These are phyloP conservation scores for Apamea anceps DNA, from an alignment of 2,888 invertebrate genomes.

Conservation along the genomic window DNA sequence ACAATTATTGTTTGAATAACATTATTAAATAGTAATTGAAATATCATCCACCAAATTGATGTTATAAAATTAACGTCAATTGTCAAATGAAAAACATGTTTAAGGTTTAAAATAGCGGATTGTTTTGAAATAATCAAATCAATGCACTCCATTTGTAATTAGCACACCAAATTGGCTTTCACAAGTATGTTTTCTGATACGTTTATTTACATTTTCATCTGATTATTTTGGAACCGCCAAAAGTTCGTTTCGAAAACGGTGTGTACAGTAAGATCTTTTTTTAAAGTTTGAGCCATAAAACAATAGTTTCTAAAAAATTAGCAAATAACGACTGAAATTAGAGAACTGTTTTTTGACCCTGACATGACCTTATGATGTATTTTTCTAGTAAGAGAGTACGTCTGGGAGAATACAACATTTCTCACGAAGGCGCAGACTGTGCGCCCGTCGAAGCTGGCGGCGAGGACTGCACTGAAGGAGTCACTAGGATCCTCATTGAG, in stretches of 20 bases:
- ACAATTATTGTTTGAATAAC: not conserved
- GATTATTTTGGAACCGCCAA: not conserved
- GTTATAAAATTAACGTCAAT: not conserved
- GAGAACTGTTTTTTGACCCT: not conserved
- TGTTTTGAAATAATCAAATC: too few species aligned
- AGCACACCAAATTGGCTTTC: not conserved
- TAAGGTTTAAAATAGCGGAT: not conserved
- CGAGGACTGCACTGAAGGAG: conserved; percentile 82
- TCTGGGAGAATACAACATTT: conserved; percentile 87
- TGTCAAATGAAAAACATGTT: not conserved
- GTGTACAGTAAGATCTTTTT: not conserved
- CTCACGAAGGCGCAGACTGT: conserved; percentile 82
- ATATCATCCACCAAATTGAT: not conserved
- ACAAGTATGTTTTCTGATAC: not conserved
- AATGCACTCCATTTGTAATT: not conserved
- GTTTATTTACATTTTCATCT: not conserved
- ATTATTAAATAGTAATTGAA: not conserved
- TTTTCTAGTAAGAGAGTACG: conserved; percentile 58
- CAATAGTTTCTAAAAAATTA: not conserved
- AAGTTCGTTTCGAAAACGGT: not conserved
- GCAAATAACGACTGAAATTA: not conserved
- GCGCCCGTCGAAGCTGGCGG: conserved; percentile 70
- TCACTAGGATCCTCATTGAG: conserved; percentile 77
- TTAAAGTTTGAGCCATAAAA: not conserved
- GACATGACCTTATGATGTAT: not conserved